Evolutionary conservation across 2,888 invertebrate species (phyloP).

Genomic region (Drosophila phalerata): DNA sequence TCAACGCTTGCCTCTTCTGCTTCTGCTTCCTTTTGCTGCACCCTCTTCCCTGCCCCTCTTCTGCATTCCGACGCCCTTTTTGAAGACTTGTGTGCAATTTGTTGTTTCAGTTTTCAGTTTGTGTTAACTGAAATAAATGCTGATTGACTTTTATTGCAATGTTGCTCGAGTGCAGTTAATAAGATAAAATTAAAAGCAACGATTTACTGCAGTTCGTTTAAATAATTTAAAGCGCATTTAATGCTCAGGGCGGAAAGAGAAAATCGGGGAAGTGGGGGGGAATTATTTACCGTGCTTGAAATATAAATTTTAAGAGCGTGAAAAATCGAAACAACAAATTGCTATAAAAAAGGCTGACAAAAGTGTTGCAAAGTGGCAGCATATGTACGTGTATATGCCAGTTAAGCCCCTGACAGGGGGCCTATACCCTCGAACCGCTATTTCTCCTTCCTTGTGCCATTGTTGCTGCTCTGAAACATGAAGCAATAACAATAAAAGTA

Average conservation of each 20-base stretch:
- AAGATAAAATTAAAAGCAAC: constrained; percentile 51
- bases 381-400: constrained; percentile 61
- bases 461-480: constrained; percentile 57
- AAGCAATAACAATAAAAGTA: constrained; percentile 81
- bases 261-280: neutral
- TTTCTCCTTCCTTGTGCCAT: constrained; percentile 10
- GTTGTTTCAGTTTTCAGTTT: constrained; percentile 48
- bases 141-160: constrained; percentile 79
- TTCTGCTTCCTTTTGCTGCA: neutral
- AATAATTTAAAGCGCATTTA: constrained; percentile 53
- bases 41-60: neutral
- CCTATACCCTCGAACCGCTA: neutral
- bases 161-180: constrained; percentile 59
- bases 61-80: no score
- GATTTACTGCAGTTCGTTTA: constrained; percentile 58
- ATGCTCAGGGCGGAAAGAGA: no score
- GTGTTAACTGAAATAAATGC: constrained; percentile 75
- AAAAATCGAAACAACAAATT: constrained; percentile 76
- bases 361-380: constrained; percentile 64
- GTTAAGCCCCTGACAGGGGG: constrained; percentile 41
- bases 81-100: constrained; percentile 28
- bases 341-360: constrained; percentile 62
- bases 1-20: constrained; percentile 27
- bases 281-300: constrained; percentile 16
- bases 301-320: constrained; percentile 59